Evolutionary conservation across 2,888 invertebrate genomes (phyloP).

Genomic region (Cylindroiulus punctatus): DNA sequence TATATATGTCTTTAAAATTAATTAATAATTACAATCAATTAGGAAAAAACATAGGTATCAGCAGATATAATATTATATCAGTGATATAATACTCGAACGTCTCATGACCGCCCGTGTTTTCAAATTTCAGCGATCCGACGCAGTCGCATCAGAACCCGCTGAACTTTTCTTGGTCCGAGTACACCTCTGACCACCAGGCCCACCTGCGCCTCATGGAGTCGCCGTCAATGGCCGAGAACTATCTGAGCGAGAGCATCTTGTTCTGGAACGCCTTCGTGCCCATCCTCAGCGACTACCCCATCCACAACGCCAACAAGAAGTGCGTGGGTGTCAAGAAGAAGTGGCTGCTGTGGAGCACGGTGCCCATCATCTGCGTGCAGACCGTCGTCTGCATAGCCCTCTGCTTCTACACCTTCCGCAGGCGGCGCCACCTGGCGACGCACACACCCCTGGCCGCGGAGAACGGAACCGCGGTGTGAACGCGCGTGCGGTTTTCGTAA

Average conservation of each 20-base stretch:
- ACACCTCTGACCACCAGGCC: conserved; percentile 56
- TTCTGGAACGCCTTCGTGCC: conserved; percentile 58
- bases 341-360: conserved; percentile 56
- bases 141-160: conserved; percentile 54
- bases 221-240: conserved; percentile 57
- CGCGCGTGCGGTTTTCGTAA: background rate
- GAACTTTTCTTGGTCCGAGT: conserved; percentile 56
- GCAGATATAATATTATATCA: no score
- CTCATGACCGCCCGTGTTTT: background rate
- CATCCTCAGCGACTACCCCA: conserved; percentile 57
- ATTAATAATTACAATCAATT: no score
- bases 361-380: conserved; percentile 51
- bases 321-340: conserved; percentile 50
- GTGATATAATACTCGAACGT: no score
- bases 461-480: conserved; percentile 57
- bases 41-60: no score
- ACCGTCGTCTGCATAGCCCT: conserved; percentile 52
- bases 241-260: conserved; percentile 55
- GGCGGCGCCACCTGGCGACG: conserved; percentile 49
- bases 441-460: conserved; percentile 56
- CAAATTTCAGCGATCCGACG: conserved; percentile 55
- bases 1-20: no score
- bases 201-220: conserved; percentile 55
- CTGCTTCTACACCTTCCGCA: conserved; percentile 51
- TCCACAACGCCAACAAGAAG: conserved; percentile 46